Percentiles rank a stretch among this genome's conserved stretches.
Conservation (phyloP, 2,113 vertebrate species). For the Probosciger aterrimus region DNA sequence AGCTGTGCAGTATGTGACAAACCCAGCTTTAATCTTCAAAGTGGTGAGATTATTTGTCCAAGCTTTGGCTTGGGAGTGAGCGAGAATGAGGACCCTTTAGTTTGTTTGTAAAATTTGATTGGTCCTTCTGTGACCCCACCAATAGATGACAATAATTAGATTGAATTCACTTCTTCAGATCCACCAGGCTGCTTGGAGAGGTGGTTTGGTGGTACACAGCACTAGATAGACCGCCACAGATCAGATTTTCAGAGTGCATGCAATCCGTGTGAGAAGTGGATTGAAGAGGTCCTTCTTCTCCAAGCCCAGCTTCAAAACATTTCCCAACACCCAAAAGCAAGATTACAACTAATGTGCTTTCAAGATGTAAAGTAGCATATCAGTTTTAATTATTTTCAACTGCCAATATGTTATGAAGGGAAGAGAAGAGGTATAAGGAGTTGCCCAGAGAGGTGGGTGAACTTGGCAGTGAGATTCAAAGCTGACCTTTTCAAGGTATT, state of each 20-base stretch:
- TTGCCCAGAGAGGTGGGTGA: background rate
- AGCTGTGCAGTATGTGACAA: background rate
- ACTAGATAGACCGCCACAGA: background rate
- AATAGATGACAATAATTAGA: background rate
- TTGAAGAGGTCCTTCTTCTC: constrained; percentile 1
- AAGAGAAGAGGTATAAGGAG: background rate
- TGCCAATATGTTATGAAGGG: background rate
- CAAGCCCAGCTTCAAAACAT: background rate
- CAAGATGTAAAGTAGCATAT: background rate
- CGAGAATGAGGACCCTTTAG: background rate
- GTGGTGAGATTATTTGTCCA: background rate
- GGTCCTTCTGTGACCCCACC: background rate
- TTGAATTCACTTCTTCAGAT: background rate
- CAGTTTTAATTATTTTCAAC: constrained; percentile 11
- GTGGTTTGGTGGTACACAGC: background rate
- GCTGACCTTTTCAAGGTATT: constrained; percentile 49
- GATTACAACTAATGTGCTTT: background rate
- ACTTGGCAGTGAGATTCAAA: constrained; percentile 27
- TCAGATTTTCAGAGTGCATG: background rate
- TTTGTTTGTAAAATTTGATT: background rate
- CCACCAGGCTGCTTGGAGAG: background rate
- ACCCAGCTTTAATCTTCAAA: background rate
- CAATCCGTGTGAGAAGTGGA: background rate
- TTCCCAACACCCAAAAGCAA: background rate
- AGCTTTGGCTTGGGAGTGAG: background rate